Evolutionary conservation across 2,113 vertebrate species (phyloP), one percentile per base, ranked within the genome.

Genomic region (Maccullochella peelii): DNA sequence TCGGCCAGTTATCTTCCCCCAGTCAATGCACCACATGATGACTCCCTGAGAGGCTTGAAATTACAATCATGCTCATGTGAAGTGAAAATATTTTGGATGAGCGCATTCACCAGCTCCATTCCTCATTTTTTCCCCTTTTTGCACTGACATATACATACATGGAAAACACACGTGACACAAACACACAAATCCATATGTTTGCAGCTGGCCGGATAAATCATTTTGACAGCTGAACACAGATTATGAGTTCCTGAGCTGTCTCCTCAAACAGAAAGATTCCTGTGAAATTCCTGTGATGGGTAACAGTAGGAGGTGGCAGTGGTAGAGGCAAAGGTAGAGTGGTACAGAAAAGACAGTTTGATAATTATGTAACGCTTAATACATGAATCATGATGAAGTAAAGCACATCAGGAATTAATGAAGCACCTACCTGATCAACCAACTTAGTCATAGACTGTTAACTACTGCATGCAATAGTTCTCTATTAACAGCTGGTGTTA

Each of bases 221-320:
- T 86, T 87, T 70, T 92, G 89, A 91, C 91, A 92, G 75, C 72
- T 80, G 77, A 93, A 89, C 77, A 92, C 88, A 88, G 90, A 91
- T 90, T 86, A 86, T 58, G 59, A 80, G 61, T 86, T 84, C 73
- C 84, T 40, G n/a, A 74, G 85, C 77, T 80, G 69, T 75, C 59
- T 85, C 49, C 69, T 71, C 68, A 71, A 77, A 88, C 85, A 55
- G 57, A 79, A 85, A 80, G 72, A 87, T 80, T 82, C 71, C 80
- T 89, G 62, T 89, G 62, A 79, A 86, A 84, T 68, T 61, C 72
- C 86, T 79, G 20, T 21, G 63, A 80, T 79, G 42, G 49, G 63
- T 73, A 68, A 84, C 63, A 69, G 72, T 69, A 33, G 25, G 72
- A 84, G 63, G 72, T 74, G 61, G 57, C 23, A 59, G 52, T 8